These are phyloP conservation scores for Sinella curviseta DNA, from an alignment of 1,140 invertebrate species.

Conservation along the genomic window DNA sequence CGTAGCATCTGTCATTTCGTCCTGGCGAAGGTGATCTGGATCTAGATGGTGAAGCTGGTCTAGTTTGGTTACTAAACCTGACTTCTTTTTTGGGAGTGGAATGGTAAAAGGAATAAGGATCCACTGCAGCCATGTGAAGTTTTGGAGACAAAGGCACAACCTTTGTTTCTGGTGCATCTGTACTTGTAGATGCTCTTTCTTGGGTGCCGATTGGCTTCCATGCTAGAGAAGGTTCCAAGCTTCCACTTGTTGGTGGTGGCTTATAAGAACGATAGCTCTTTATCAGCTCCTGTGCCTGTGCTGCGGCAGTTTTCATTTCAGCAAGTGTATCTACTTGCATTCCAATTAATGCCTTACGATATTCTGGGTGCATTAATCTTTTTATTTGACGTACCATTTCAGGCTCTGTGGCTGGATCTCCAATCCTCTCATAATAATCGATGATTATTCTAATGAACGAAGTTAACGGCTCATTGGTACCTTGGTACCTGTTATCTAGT, in stretches of 20 bases:
- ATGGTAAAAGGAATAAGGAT: slow-evolving; percentile 31
- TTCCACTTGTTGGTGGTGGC: slow-evolving; percentile 16
- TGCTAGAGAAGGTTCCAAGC: slow-evolving; percentile 27
- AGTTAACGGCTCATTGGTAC: slow-evolving; percentile 20
- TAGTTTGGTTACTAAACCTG: not conserved
- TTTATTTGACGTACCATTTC: not conserved
- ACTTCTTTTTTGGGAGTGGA: not conserved
- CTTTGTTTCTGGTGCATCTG: not conserved
- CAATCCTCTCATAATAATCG: slow-evolving; percentile 26
- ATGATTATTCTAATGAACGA: slow-evolving; percentile 28
- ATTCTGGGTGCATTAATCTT: slow-evolving; percentile 29
- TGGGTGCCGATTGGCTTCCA: not conserved
- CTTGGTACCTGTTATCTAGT: slow-evolving; percentile 26
- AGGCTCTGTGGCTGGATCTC: not conserved
- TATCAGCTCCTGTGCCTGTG: slow-evolving; percentile 35
- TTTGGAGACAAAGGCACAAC: not conserved
- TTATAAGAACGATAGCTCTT: slow-evolving; percentile 24
- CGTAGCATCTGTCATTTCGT: not conserved
- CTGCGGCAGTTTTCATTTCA: slow-evolving; percentile 18
- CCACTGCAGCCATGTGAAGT: slow-evolving; percentile 16
- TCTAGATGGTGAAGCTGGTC: not conserved
- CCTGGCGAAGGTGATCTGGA: not conserved
- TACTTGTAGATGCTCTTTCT: not conserved
- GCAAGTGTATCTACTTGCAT: not conserved
- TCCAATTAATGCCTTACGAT: slow-evolving; percentile 3